phyloP scores from a whole-genome alignment of 2,888 invertebrate species.

The Eupithecia dodoneata region DNA sequence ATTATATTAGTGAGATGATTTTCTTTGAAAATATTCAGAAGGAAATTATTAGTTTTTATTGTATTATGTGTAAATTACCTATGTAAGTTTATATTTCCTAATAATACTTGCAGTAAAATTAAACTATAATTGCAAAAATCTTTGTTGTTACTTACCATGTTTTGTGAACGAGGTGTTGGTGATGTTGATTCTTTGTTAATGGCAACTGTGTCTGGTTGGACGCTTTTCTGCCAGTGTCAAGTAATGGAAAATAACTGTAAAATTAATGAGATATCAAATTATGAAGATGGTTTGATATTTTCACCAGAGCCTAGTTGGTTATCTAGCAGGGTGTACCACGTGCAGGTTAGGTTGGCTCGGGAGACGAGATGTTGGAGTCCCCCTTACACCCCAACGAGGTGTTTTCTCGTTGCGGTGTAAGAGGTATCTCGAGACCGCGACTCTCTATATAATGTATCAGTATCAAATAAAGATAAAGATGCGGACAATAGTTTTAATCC shows the following conservation, averaged over 20 bases:
- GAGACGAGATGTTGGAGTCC: too few species aligned
- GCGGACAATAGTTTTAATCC: conserved; percentile 30
- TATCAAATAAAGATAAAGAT: conserved; percentile 6
- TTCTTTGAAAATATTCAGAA: background rate
- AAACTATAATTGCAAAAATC: background rate
- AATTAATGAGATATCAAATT: too few species aligned
- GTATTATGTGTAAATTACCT: too few species aligned
- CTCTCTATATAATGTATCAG: background rate
- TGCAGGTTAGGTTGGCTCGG: too few species aligned
- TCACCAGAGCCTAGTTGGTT: too few species aligned
- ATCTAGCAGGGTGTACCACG: too few species aligned
- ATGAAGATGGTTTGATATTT: too few species aligned
- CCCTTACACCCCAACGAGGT: background rate
- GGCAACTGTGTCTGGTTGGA: too few species aligned
- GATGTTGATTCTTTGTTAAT: too few species aligned
- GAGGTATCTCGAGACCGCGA: background rate
- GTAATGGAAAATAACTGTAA: too few species aligned
- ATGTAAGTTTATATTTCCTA: background rate
- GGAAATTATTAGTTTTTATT: too few species aligned
- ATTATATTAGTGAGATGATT: background rate
- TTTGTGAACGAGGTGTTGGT: background rate
- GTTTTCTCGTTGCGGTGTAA: background rate
- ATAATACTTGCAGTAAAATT: background rate
- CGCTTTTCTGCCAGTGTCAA: too few species aligned
- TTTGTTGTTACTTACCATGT: background rate